phyloP scores from a whole-genome alignment of 2,113 vertebrate species.

The Oryzias melastigma region DNA sequence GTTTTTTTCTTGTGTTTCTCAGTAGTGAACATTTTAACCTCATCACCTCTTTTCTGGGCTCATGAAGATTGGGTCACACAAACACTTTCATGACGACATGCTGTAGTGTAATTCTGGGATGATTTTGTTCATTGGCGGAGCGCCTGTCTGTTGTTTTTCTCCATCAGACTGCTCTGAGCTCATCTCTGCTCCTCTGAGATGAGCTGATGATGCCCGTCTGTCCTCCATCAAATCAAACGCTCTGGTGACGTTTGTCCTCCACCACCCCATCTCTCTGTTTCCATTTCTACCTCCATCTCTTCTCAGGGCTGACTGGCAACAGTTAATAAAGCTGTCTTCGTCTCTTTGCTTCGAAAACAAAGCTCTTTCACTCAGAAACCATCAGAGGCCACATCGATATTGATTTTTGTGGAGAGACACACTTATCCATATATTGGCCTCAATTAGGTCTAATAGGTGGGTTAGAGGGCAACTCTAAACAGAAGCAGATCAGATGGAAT shows the following conservation, averaged over 20 bases:
- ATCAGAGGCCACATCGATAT: slow-evolving; percentile 77
- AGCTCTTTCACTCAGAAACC: slow-evolving; percentile 66
- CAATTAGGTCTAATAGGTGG: slow-evolving; percentile 70
- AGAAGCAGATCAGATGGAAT: slow-evolving; percentile 67
- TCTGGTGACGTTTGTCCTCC: slow-evolving; percentile 45
- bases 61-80: no score
- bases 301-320: slow-evolving; percentile 63
- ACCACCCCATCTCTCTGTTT: slow-evolving; percentile 41
- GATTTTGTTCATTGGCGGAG: slow-evolving; percentile 16
- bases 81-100: slow-evolving; percentile 4
- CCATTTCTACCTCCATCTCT: slow-evolving; percentile 35
- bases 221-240: slow-evolving; percentile 61
- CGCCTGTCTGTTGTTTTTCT: slow-evolving; percentile 10
- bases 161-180: slow-evolving; percentile 24
- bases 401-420: slow-evolving; percentile 76
- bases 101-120: slow-evolving; percentile 29
- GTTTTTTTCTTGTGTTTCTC: no score
- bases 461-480: slow-evolving; percentile 60
- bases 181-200: slow-evolving; percentile 33
- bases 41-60: no score
- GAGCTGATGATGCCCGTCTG: slow-evolving; percentile 34
- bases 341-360: slow-evolving; percentile 59
- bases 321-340: slow-evolving; percentile 45
- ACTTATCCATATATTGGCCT: slow-evolving; percentile 78
- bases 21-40: no score